phyloP scores from a whole-genome alignment of 2,888 invertebrate genomes.

The Conistra vaccinii region DNA sequence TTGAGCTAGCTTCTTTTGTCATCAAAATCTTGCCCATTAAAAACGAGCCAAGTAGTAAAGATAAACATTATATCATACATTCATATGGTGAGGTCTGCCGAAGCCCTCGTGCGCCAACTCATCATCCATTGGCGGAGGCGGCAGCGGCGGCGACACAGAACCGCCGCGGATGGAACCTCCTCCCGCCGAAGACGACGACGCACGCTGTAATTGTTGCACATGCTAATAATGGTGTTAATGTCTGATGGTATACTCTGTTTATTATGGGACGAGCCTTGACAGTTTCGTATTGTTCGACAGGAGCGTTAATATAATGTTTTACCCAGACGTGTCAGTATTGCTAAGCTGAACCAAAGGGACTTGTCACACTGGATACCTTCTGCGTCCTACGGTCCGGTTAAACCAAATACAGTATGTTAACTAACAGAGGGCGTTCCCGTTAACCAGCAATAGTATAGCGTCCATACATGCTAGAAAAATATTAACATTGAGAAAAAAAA shows the following conservation, averaged over 20 bases:
- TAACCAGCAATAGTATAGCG: too few relatives aligned
- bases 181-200: slow-evolving; percentile 83
- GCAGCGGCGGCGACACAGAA: slow-evolving; percentile 95
- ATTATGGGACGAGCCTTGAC: slow-evolving; percentile 15
- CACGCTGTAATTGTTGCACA: slow-evolving; percentile 77
- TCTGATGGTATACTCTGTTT: slow-evolving; percentile 29
- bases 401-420: too few relatives aligned
- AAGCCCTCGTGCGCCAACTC: slow-evolving; percentile 93
- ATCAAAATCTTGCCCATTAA: background rate
- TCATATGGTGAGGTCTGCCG: slow-evolving; percentile 92
- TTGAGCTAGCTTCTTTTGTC: background rate
- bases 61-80: slow-evolving; percentile 67
- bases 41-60: background rate
- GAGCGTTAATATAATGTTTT: background rate
- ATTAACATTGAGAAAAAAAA: too few relatives aligned
- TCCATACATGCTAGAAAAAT: too few relatives aligned
- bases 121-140: slow-evolving; percentile 96
- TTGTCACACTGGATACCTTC: too few relatives aligned
- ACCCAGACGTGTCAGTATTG: background rate
- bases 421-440: too few relatives aligned
- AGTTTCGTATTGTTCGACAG: background rate
- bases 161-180: slow-evolving; percentile 88
- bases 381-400: too few relatives aligned
- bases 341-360: too few relatives aligned
- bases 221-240: slow-evolving; percentile 6